Evolutionary conservation across 2,888 invertebrate species (phyloP).

Genomic region (Megastigmus dorsalis): DNA sequence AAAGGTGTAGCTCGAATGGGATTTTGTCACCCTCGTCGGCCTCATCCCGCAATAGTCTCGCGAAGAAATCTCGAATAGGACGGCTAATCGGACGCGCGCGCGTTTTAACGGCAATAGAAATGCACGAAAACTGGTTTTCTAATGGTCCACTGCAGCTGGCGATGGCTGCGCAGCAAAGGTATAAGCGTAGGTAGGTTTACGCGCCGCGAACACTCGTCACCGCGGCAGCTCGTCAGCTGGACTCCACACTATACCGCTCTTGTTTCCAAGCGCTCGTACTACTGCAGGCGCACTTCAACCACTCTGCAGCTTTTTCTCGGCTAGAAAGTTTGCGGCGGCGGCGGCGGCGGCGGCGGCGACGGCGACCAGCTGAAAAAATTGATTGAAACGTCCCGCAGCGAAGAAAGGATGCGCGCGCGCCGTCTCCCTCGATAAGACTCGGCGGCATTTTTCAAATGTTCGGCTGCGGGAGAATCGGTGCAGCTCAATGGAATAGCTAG

Average conservation of each 20-base stretch:
- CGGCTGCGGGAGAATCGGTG: too few relatives aligned
- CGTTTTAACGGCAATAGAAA: conserved; percentile 36
- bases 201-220: conserved; percentile 13
- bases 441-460: too few relatives aligned
- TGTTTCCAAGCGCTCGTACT: background rate
- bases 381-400: background rate
- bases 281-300: too few relatives aligned
- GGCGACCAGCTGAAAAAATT: conserved; percentile 13
- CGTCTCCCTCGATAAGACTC: too few relatives aligned
- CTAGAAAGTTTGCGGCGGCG: conserved; percentile 18
- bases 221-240: background rate
- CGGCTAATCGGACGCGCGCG: background rate
- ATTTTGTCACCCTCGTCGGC: too few relatives aligned
- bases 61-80: conserved; percentile 16
- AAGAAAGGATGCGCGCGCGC: background rate
- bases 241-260: background rate
- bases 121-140: conserved; percentile 38
- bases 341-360: too few relatives aligned
- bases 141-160: conserved; percentile 8
- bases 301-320: background rate
- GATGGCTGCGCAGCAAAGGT: too few relatives aligned
- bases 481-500: too few relatives aligned
- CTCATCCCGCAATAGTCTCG: conserved; percentile 19
- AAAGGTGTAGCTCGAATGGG: too few relatives aligned
- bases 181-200: too few relatives aligned